Evolutionary conservation across 2,888 invertebrate genomes (phyloP), one percentile per base, ranked within the genome.

Genomic region (Flexamia atlantica): DNA sequence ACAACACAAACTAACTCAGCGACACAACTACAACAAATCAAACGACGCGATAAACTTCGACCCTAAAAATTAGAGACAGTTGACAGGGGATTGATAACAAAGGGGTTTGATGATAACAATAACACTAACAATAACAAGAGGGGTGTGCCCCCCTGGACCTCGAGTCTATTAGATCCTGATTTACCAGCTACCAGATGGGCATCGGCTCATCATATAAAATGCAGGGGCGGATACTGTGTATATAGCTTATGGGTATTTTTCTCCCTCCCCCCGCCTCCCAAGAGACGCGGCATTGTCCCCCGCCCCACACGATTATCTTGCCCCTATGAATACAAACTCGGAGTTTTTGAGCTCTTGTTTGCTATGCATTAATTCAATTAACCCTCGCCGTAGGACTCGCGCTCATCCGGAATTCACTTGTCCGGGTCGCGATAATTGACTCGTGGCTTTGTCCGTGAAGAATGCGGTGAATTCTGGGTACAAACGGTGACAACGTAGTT

Each of bases 221-320:
- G 57, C 60, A 83, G 72, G 53, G 30, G 28, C 32, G 70, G 72
- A 70, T 70, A 70, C 82, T 20, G 70, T 82, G 72, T 82, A 82
- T 81, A 81, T 82, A 82, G 82, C 82, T 82, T 82, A 70, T 82
- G 82, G 82, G 82, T 82, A 82, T 82, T 82, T 82, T 82, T 82
- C 42, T 57, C 60, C 60, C 50, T 17, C 53, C 82, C 82, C 32
- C 30, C 32, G 46, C 23, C 68, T 53, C 79, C 14, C 79, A n/a
- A 4, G 25, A 36, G 79, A 36, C 46, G 23, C 76, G 7, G 23
- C 70, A 70, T 70, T 70, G 70, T 70, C 70, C 64, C 57, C 12
- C 30, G 72, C n/a, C 20, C 72, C 36, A 20, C 36, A 30, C 72
- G 74, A 76, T 76, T 76, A 76, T 76, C 36, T 30, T 28, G 42